These are phyloP conservation scores for Amphiprion clarkii DNA, from an alignment of 2,797 vertebrate genomes.

Conservation along the genomic window DNA sequence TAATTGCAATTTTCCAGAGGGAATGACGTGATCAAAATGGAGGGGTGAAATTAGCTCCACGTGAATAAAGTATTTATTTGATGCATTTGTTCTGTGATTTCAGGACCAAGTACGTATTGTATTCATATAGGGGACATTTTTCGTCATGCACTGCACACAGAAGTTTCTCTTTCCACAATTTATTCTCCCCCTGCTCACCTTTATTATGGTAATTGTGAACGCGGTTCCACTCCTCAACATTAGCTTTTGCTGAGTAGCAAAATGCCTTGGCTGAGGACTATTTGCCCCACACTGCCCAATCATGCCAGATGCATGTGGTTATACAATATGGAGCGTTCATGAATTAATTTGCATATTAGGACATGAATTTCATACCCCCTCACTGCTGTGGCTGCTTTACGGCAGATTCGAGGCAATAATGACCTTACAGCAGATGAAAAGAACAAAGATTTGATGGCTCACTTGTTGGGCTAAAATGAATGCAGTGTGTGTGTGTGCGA, in stretches of 20 bases:
- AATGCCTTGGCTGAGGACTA: conserved; percentile 76
- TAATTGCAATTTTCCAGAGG: conserved; percentile 90
- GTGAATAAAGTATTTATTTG: conserved; percentile 84
- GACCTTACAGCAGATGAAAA: conserved; percentile 72
- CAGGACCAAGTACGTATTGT: conserved; percentile 50
- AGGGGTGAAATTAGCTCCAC: conserved; percentile 81
- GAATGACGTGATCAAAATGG: conserved; percentile 87
- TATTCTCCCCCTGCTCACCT: conserved; percentile 71
- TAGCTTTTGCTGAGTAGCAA: conserved; percentile 85
- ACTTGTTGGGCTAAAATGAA: conserved; percentile 54
- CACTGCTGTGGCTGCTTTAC: conserved; percentile 48
- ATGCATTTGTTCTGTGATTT: conserved; percentile 78
- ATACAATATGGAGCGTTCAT: conserved; percentile 77
- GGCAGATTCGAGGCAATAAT: conserved; percentile 62
- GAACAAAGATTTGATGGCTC: conserved; percentile 62
- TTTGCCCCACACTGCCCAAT: conserved; percentile 80
- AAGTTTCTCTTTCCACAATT: conserved; percentile 72
- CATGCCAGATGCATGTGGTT: conserved; percentile 79
- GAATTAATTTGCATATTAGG: conserved; percentile 81
- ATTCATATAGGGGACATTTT: conserved; percentile 44
- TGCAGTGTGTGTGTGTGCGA: neutral
- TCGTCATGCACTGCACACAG: conserved; percentile 40
- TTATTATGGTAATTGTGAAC: conserved; percentile 80
- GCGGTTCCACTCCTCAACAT: conserved; percentile 65
- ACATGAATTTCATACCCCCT: conserved; percentile 65